Conservation (phyloP, 1,140 invertebrate species). For the Trachymyrmex septentrionalis region DNA sequence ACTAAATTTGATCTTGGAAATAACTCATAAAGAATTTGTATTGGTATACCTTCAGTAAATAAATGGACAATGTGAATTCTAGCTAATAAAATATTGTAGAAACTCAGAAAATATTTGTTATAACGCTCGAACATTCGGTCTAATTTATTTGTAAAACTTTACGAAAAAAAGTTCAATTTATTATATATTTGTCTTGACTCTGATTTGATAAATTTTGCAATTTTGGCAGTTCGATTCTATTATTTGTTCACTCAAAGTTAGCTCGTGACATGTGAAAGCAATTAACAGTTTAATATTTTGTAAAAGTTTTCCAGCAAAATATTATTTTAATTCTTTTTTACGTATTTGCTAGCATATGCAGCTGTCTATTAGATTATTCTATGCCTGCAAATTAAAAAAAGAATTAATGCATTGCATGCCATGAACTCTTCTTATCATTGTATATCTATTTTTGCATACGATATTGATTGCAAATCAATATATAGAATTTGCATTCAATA, state of each 20-base stretch:
- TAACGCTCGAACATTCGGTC: neutral
- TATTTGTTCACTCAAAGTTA: neutral
- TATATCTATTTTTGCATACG: neutral
- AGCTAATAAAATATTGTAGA: neutral
- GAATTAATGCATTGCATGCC: neutral
- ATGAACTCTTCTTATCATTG: neutral
- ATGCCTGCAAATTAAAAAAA: neutral
- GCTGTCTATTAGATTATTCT: neutral
- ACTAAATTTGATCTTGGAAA: neutral
- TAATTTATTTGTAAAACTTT: neutral
- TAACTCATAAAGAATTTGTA: neutral
- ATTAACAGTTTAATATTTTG: slow-evolving; percentile 4
- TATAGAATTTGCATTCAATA: neutral
- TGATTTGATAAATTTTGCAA: neutral
- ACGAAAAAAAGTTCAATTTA: neutral
- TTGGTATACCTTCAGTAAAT: neutral
- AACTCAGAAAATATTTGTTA: slow-evolving; percentile 4
- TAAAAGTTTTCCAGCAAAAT: neutral
- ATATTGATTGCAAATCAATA: too few species aligned
- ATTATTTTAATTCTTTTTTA: slow-evolving; percentile 24
- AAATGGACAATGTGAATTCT: neutral
- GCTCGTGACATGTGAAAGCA: neutral
- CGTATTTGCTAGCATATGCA: neutral
- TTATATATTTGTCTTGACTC: neutral
- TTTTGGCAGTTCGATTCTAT: neutral